A percentile compares a stretch with the other conserved stretches of the same genome.
These are phyloP conservation scores for Synergus umbraculus DNA, from an alignment of 2,888 invertebrate species.

Conservation along the genomic window DNA sequence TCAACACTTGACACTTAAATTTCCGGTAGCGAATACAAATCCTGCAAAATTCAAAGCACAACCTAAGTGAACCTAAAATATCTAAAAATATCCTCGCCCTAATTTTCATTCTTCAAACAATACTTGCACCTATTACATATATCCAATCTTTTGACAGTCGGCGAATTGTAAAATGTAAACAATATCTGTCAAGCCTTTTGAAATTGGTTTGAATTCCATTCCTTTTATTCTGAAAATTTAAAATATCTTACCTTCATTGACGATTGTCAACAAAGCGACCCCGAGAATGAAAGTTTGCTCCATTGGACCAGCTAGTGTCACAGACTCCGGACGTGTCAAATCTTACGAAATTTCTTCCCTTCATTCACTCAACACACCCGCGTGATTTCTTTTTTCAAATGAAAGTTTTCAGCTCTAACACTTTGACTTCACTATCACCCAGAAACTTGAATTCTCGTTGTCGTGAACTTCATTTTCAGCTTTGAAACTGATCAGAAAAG, in stretches of 20 bases:
- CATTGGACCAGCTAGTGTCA: conserved; percentile 40
- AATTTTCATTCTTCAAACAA: background rate
- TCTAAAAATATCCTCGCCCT: background rate
- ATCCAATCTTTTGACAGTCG: background rate
- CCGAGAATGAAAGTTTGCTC: conserved; percentile 29
- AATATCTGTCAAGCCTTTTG: background rate
- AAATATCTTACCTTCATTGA: conserved; percentile 22
- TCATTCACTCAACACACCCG: conserved; percentile 37
- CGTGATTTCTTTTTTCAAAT: conserved; percentile 23
- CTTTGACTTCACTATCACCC: conserved; percentile 9
- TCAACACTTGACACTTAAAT: background rate
- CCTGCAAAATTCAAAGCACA: background rate
- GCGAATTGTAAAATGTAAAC: conserved; percentile 20
- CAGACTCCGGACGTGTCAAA: conserved; percentile 35
- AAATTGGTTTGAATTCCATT: background rate
- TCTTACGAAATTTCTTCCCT: conserved; percentile 37
- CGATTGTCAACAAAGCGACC: conserved; percentile 16
- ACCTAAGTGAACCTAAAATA: background rate
- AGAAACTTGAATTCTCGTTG: conserved; percentile 10
- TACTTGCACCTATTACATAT: background rate
- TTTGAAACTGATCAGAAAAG: background rate
- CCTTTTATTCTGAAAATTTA: background rate
- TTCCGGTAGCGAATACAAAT: background rate
- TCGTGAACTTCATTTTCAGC: conserved; percentile 14
- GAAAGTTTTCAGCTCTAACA: conserved; percentile 30